phyloP scores from a whole-genome alignment of 2,888 invertebrate species.

The Kryphioiulus occultus region DNA sequence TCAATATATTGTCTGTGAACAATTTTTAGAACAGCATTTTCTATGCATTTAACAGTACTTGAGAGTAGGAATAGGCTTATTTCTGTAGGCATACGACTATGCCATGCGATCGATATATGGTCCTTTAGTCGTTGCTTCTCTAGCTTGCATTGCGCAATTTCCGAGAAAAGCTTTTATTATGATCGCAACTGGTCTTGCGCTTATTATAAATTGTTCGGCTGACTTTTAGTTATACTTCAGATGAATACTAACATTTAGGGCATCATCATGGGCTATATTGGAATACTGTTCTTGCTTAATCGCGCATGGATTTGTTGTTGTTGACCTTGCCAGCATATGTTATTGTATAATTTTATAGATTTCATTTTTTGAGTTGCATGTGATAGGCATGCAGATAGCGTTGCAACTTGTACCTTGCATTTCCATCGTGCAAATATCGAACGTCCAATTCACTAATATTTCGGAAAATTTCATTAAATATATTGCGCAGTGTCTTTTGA shows the following conservation, averaged over 20 bases:
- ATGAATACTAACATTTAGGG: neutral
- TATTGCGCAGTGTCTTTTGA: neutral
- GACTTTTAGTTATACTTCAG: neutral
- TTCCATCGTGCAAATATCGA: neutral
- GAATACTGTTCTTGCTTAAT: neutral
- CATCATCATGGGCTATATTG: neutral
- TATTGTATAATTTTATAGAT: neutral
- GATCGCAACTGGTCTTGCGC: neutral
- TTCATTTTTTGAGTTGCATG: neutral
- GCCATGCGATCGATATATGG: neutral
- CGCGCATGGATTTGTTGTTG: neutral
- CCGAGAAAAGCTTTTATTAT: neutral
- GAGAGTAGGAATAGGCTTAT: neutral
- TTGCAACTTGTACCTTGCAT: neutral
- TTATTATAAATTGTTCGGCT: neutral
- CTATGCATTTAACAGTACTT: too few relatives aligned
- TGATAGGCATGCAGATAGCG: neutral
- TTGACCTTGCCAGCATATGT: neutral
- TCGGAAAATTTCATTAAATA: neutral
- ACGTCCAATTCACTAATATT: neutral
- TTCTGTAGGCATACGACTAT: neutral
- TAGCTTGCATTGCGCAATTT: neutral
- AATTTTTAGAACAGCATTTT: neutral
- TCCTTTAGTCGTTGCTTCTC: constrained; percentile 1
- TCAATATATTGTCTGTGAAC: neutral